A percentile compares a stretch with the other conserved stretches of the same genome.
Conservation (phyloP, 2,797 vertebrate genomes). For the Chaetophractus vellerosus region DNA sequence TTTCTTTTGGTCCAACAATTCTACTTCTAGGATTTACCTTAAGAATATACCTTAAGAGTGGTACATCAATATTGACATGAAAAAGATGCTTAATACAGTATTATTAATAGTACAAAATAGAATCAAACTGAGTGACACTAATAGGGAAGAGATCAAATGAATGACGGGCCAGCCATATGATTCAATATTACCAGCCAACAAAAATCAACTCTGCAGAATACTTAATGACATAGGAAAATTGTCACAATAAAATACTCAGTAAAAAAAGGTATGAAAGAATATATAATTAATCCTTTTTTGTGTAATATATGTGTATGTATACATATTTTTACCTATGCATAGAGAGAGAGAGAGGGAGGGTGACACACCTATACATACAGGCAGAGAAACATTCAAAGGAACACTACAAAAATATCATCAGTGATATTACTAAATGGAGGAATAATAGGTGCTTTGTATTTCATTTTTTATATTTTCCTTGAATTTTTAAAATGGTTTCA, state of each 20-base stretch:
- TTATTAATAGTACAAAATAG: not conserved
- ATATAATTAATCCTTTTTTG: not conserved
- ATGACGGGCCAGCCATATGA: not conserved
- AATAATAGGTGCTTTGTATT: not conserved
- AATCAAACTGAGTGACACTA: not conserved
- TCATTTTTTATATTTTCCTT: not conserved
- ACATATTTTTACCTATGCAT: not conserved
- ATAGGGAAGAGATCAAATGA: not conserved
- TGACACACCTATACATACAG: not conserved
- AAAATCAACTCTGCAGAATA: not conserved
- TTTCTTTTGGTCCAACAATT: not conserved
- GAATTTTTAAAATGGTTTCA: not conserved
- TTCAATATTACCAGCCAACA: not conserved
- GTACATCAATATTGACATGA: not conserved
- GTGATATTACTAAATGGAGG: not conserved
- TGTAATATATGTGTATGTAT: not conserved
- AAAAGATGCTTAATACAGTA: not conserved
- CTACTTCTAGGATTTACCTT: not conserved
- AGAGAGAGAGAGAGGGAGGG: not conserved
- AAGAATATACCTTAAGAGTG: not conserved
- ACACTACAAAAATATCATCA: constrained; percentile 21
- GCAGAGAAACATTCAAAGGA: not conserved
- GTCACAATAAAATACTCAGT: not conserved
- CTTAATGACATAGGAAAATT: not conserved
- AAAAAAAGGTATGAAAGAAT: not conserved